These are phyloP conservation scores for Balanococcus diminutus DNA, from an alignment of 2,888 invertebrate species.

Conservation along the genomic window DNA sequence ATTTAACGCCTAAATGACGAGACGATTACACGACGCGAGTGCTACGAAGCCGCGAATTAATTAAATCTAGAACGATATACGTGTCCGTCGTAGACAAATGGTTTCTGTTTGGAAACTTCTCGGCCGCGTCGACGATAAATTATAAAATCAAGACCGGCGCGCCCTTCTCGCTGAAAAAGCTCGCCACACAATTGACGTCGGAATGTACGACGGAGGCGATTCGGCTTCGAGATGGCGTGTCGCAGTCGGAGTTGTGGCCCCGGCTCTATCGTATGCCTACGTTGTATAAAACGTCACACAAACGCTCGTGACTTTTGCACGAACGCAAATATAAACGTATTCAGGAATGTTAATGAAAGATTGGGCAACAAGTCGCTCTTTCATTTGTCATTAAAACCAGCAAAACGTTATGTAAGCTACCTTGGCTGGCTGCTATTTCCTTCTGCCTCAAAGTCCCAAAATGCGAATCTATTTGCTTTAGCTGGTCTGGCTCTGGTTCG, in stretches of 20 bases:
- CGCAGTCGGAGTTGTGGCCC: not conserved
- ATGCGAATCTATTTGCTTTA: no score
- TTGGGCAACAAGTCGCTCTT: conserved; percentile 52
- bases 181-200: conserved; percentile 32
- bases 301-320: conserved; percentile 46
- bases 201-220: conserved; percentile 8
- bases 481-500: no score
- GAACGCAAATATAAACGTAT: conserved; percentile 45
- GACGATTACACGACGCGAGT: not conserved
- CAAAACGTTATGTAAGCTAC: conserved; percentile 37
- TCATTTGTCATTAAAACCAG: conserved; percentile 49
- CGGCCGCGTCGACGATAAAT: conserved; percentile 41
- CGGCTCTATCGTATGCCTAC: not conserved
- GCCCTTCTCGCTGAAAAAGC: not conserved
- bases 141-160: conserved; percentile 47
- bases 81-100: conserved; percentile 45
- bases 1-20: not conserved
- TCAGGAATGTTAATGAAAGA: conserved; percentile 54
- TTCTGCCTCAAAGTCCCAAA: not conserved
- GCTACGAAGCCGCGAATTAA: conserved; percentile 26
- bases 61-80: conserved; percentile 40
- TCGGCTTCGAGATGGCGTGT: not conserved
- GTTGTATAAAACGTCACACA: conserved; percentile 41
- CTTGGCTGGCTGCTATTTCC: not conserved
- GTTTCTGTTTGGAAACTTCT: conserved; percentile 6